Evolutionary conservation across 2,888 invertebrate species (phyloP), one percentile per base, ranked within the genome.

Genomic region (Tenthredo notha): DNA sequence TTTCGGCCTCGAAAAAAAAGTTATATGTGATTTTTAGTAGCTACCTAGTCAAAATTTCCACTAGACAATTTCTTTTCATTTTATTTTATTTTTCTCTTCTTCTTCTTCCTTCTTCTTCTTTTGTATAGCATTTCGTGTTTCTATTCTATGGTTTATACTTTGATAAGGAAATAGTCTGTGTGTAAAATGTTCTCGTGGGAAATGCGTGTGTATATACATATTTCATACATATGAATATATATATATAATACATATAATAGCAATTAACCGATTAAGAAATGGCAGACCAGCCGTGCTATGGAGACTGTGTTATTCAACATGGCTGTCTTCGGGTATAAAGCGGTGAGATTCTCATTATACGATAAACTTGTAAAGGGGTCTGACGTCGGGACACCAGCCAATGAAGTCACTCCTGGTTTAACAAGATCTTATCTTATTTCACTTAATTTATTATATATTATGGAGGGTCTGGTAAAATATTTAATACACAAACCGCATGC

Each of bases 291-390:
- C 61, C 21, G 72, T 40, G 72, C 2, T 21, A 74, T 74, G 83
- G 67, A 83, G n/a, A 83, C 33, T 47, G 86, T 90, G 90, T 90
- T 89, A 91, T 91, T 91, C 91, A 91, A 91, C 90, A 91, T 91
- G 91, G 91, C 91, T 87, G 90, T 87, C 86, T 85, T 78, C 87
- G 89, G 85, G 75, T 78, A 50, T 77, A 88, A 84, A 84, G 85
- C 84, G 86, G 87, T 88, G 87, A 91, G 91, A 91, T 91, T 91
- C 87, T 87, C 86, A 88, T 89, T 89, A 87, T 87, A 86, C 87
- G 88, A 88, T 88, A 88, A 88, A 88, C 85, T 83, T 83, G 43
- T 43, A 50, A 80, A 58, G 83, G 83, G 70, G 83, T 83, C 83
- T 67, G 83, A 40, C 58, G 58, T 61, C 58, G 83, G 54, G 21